Conservation (phyloP, 2,888 invertebrate species). For the Drosophila barbarae region DNA sequence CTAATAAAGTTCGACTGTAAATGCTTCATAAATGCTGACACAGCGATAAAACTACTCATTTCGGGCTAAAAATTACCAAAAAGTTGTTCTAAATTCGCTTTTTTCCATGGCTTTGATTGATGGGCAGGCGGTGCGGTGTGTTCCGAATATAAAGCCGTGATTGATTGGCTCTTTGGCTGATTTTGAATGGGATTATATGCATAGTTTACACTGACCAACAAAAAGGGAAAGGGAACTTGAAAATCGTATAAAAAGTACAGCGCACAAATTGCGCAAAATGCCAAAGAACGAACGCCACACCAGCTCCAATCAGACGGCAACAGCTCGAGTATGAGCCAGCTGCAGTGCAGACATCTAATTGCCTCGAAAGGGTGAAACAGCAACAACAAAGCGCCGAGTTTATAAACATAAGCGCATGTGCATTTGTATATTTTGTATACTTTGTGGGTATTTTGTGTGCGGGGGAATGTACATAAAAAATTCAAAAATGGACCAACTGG, state of each 20-base stretch:
- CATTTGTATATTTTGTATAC: conserved; percentile 6
- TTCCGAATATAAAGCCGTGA: conserved; percentile 41
- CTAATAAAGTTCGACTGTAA: conserved; percentile 12
- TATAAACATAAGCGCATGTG: conserved; percentile 46
- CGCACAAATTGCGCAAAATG: conserved; percentile 69
- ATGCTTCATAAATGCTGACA: conserved; percentile 17
- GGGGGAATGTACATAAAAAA: conserved; percentile 44
- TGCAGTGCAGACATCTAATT: conserved; percentile 52
- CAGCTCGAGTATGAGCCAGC: conserved; percentile 35
- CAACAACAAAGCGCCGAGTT: conserved; percentile 44
- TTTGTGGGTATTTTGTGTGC: conserved; percentile 12
- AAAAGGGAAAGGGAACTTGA: conserved; percentile 18
- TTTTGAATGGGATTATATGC: conserved; percentile 36
- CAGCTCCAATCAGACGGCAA: conserved; percentile 26
- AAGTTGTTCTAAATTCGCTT: conserved; percentile 34
- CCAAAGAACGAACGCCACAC: conserved; percentile 64
- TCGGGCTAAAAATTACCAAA: conserved; percentile 21
- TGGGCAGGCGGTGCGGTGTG: conserved; percentile 35
- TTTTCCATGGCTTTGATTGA: conserved; percentile 53
- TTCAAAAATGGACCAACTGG: conserved; percentile 72
- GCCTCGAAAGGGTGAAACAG: conserved; percentile 31
- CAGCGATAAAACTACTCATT: conserved; percentile 27
- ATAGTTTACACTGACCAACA: conserved; percentile 15
- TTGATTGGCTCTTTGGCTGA: conserved; percentile 55
- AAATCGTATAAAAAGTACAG: conserved; percentile 56